Evolutionary conservation across 2,888 invertebrate genomes (phyloP), one percentile per base, ranked within the genome.

Genomic region (Drosophila anceps): DNA sequence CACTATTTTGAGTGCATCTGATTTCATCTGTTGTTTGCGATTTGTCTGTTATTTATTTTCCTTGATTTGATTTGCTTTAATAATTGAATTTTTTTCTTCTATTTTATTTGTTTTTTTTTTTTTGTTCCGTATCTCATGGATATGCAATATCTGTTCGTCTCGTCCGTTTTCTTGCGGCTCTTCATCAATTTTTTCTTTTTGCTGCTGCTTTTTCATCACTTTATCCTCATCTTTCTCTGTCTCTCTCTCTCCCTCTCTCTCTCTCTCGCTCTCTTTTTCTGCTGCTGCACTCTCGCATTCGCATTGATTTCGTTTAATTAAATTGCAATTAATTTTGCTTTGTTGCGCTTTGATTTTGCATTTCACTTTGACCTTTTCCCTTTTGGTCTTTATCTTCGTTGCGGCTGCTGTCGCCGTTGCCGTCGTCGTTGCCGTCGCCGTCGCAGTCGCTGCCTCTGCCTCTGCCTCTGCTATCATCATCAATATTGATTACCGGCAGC

Each of bases 401-500:
- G 71, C 72, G 62, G 55, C 59, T 24, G 33, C 53, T 63, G 54
- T 37, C 44, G 68, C 63, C 61, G 69, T 46, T 39, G 62, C 31
- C 43, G 71, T 44, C 48, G 48, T 35, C 18, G 73, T 48, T 43
- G 69, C 41, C 33, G 66, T 31, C 37, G 61, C 64, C 39, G 57
- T 35, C 55, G 13, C 66, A 69, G 68, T 55, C 64, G 43, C 61
- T 70, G 75, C 62, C 69, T 46, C 71, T 82, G 76, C 90, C 64
- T 39, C 61, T 70, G 75, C 62, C 69, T 46, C 71, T 82, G 76
- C 90, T 85, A 81, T 85, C 81, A 81, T 81, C 80, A 89, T 86
- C 90, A 87, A 87, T 87, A 87, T 87, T 87, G 86, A 87, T 87
- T 87, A 88, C 86, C 86, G 86, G 86, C 90, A 86, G 85, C 85